phyloP scores from a whole-genome alignment of 2,888 invertebrate genomes.

The Clostera curtula region DNA sequence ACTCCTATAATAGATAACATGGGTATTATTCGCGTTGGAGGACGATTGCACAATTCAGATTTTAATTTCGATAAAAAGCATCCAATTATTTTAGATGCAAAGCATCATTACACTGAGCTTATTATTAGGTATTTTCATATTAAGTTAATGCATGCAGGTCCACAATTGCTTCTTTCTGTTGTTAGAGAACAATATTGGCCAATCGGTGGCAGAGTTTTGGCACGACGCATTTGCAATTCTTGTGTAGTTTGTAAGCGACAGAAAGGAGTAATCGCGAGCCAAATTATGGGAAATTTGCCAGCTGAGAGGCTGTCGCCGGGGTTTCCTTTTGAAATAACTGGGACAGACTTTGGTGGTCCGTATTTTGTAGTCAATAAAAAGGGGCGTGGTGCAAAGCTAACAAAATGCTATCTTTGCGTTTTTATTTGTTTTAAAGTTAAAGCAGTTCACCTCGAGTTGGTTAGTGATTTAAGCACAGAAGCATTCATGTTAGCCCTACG shows the following conservation, averaged over 20 bases:
- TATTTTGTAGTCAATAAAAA: background rate
- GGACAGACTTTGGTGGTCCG: constrained; percentile 2
- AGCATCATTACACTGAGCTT: constrained; percentile 1
- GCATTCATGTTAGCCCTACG: constrained; percentile 1
- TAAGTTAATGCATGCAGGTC: constrained; percentile 4
- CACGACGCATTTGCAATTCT: background rate
- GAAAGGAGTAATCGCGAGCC: constrained; percentile 4
- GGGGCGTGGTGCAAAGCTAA: background rate
- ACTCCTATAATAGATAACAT: background rate
- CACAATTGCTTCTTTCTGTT: constrained; percentile 3
- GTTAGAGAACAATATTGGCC: constrained; percentile 4
- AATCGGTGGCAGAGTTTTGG: constrained; percentile 1
- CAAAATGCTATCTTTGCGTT: constrained; percentile 1
- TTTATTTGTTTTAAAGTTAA: constrained; percentile 1
- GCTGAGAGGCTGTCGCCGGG: background rate
- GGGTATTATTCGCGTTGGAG: constrained; percentile 2
- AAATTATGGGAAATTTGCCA: constrained; percentile 5
- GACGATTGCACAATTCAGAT: constrained; percentile 1
- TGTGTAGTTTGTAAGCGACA: constrained; percentile 1
- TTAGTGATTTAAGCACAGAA: background rate
- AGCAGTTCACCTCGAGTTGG: constrained; percentile 1
- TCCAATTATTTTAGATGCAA: background rate
- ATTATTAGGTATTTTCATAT: constrained; percentile 3
- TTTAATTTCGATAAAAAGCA: constrained; percentile 1
- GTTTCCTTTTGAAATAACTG: constrained; percentile 1